Base-by-base conservation (phyloP, 2,888 invertebrate genomes). In the Callosobruchus maculatus region DNA sequence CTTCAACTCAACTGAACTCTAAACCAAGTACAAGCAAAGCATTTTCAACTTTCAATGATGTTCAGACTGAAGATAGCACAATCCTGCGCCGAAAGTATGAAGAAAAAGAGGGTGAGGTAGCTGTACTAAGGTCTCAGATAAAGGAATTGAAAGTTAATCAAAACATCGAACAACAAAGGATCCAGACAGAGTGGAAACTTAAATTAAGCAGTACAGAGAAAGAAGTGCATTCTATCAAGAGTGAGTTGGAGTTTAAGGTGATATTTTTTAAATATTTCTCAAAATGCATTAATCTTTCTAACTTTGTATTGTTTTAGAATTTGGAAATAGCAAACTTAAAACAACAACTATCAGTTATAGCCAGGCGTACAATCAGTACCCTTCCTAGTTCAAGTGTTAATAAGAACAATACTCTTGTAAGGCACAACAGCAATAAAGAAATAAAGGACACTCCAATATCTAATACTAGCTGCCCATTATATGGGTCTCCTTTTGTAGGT, bases 161-260 rank as follows among this genome's bases (percentile, higher is more conserved):
- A 18, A 89, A 89, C 74, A 86, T 85, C 79, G 89, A 88, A 72
- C 80, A 82, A 72, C 78, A 78, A 30, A 84, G 88, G 78, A 86
- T 87, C 0, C 88, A 89, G 77, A 86, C 87, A 78, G 89, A 90
- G 77, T 90, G 88, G 88, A 88, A 86, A 0, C 88, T 89, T 4
- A 90, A 90, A 80, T 79, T 90, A 18, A 79, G 82, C 20, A 78
- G 80, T 2, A 86, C 85, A 21, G 88, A 87, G 30, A 88, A 84
- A 72, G 88, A 90, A 79, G 81, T 89, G 78, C 85, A 86, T 73
- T 86, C 88, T 77, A 83, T 89, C 71, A 87, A 86, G 78, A 89
- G 88, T 72, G 88, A 90, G 81, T 83, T 91, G 70, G 90, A 91
- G 80, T 90, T 90, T 82, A 91, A 91, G 87, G 90, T 90, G 79